Conservation (phyloP, 2,113 vertebrate species). For the Hepsetus odoe region DNA sequence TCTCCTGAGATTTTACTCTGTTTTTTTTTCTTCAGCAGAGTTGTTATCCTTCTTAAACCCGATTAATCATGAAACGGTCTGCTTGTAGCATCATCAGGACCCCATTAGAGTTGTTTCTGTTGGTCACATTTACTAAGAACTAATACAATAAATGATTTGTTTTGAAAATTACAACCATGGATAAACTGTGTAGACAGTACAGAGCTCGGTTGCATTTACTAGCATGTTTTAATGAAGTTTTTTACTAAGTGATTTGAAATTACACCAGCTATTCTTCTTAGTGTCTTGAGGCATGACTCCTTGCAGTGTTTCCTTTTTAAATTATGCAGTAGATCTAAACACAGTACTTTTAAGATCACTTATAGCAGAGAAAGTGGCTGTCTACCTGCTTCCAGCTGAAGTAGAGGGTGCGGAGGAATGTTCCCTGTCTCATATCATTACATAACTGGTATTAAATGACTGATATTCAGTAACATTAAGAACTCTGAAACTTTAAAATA, state of each 20-base stretch:
- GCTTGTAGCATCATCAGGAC: conserved; percentile 43
- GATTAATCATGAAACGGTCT: conserved; percentile 46
- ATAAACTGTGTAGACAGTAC: neutral
- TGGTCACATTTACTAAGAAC: neutral
- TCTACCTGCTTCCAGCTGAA: conserved; percentile 25
- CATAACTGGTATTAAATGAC: conserved; percentile 25
- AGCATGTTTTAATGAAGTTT: neutral
- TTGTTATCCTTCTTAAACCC: conserved; percentile 46
- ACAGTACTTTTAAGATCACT: neutral
- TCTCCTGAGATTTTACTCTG: conserved; percentile 41
- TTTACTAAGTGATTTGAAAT: conserved; percentile 13
- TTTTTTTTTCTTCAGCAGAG: conserved; percentile 54
- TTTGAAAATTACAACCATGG: no score
- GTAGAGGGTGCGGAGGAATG: conserved; percentile 24
- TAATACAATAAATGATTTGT: neutral
- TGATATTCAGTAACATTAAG: conserved; percentile 33
- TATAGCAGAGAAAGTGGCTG: conserved; percentile 39
- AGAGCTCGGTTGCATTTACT: neutral
- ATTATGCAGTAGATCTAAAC: conserved; percentile 14
- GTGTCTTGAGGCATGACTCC: neutral
- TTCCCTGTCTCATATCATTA: conserved; percentile 39
- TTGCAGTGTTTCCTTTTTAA: conserved; percentile 9
- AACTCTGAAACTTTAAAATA: conserved; percentile 21
- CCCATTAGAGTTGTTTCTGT: conserved; percentile 30
- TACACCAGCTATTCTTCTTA: conserved; percentile 19